Evolutionary conservation across 2,797 vertebrate species (phyloP), one percentile per base, ranked within the genome.

Genomic region (Anolis apletophallus): DNA sequence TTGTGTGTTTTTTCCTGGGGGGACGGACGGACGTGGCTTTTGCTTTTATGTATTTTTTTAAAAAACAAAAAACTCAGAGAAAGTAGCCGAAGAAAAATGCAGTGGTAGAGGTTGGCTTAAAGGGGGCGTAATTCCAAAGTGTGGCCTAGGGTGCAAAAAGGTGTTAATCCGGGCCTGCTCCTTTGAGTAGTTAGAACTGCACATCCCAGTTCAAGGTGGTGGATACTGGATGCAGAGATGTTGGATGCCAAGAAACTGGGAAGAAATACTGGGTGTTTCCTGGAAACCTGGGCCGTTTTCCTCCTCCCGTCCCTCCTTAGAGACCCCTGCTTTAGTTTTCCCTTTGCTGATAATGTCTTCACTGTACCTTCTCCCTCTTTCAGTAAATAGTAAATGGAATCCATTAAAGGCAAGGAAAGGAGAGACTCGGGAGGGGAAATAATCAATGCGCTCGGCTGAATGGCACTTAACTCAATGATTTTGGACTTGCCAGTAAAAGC

Each of bases 351-450:
- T 84, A 73, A 81, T 81, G 21, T 19, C 72, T 87, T 77, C 85
- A 72, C 91, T 81, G 4, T 87, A 34, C 82, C 90, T 68, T 86
- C 71, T 1, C 5, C 76, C 85, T 88, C 40, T 92, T 91, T 90
- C 86, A 85, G 85, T 91, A 93, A 94, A 88, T 21, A 89, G 46
- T 71, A 84, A 81, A 81, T 54, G 57, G 77, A 90, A 94, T 88
- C 91, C 36, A 69, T 90, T 87, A 91, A 92, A 93, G 36, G 75
- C 75, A 90, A 92, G 92, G 81, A 23, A 82, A 73, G 67, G 55
- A 3, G 7, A 52, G 75, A 40, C 11, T 36, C 13, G 68, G 8
- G n/a, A 34, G 36, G 57, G 4, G 1, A 0, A 79, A 85, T 92
- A 92, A 85, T 86, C 86, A 52, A n/a, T 87, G 34, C n/a, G 5